Base-by-base conservation (phyloP, 2,888 invertebrate genomes). In the Furcula furcula region DNA sequence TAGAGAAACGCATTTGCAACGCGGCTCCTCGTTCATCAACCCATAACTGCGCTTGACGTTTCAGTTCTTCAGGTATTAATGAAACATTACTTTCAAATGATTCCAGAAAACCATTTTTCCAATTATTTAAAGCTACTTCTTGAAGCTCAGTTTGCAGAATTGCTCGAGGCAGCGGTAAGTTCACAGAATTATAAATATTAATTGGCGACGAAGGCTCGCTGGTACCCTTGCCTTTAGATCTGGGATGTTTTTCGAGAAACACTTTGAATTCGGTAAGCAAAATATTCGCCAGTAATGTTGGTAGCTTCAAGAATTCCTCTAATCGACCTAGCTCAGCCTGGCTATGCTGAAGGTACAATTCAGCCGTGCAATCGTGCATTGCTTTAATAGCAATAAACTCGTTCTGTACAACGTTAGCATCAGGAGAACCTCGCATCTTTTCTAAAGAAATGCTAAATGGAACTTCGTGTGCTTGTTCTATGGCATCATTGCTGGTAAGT, bases 21-120 rank as follows among this genome's bases (percentile, higher is more conserved):
- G 66, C 50, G 16, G 55, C 49, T 5, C 60, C 51, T 31, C 66
- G 72, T 35, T 79, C 76, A 36, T 77, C 68, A 1, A 84, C 57
- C 83, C 85, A 87, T 20, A 61, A 40, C 2, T 63, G 60, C 27
- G 76, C 71, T 43, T 82, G 78, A 19, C 58, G 52, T 29, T 39
- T 52, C 11, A 86, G 44, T 48, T 78, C 71, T 16, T 76, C 73
- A 1, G 78, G 66, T 1, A 86, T 49, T 22, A 56, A 34, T 7
- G 58, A 55, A n/a, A 77, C 48, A 36, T 77, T 80, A 19, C 41
- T 61, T 33, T 66, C 60, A 36, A 86, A 76, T 7, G 77, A 65
- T 58, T 83, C 81, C 3, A 87, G 60, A 33, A 84, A 85, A 16
- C 79, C 80, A 40, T 82, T 79, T 37, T 62, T 71, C 81, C 81